Evolutionary conservation across 2,113 vertebrate species (phyloP).

Genomic region (Picathartes gymnocephalus): DNA sequence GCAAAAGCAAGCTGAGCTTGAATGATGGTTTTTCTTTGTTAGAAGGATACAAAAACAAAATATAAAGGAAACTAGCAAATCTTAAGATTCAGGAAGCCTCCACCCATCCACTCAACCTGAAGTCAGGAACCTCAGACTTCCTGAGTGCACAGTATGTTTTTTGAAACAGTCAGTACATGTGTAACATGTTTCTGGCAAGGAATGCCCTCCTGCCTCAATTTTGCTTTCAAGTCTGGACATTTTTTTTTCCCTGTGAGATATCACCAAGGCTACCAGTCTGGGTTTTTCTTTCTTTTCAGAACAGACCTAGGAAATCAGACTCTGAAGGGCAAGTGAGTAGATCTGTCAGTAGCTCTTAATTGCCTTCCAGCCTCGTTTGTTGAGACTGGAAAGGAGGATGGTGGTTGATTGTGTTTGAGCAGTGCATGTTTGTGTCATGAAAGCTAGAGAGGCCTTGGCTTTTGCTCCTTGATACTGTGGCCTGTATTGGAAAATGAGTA

Average conservation of each 20-base stretch:
- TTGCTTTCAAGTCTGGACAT: slow-evolving; percentile 9
- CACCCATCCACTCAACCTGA: slow-evolving; percentile 68
- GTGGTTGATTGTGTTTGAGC: background rate
- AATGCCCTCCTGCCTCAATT: background rate
- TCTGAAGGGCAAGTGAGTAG: background rate
- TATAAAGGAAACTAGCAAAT: slow-evolving; percentile 70
- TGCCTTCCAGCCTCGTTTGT: background rate
- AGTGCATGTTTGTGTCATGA: background rate
- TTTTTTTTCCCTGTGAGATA: background rate
- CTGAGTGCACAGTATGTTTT: slow-evolving; percentile 55
- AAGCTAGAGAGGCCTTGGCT: background rate
- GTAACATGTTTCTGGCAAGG: slow-evolving; percentile 45
- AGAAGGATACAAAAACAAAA: slow-evolving; percentile 63
- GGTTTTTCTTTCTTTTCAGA: background rate
- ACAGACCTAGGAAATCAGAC: background rate
- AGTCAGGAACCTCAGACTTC: slow-evolving; percentile 59
- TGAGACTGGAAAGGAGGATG: background rate
- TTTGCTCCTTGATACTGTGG: background rate
- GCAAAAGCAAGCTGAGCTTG: slow-evolving; percentile 3
- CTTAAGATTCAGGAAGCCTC: slow-evolving; percentile 71
- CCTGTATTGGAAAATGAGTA: background rate
- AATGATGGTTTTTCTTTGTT: slow-evolving; percentile 62
- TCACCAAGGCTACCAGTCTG: slow-evolving; percentile 1
- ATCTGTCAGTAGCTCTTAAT: background rate
- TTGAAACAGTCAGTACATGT: rapidly evolving